A percentile compares a stretch with the other conserved stretches of the same genome.
phyloP scores from a whole-genome alignment of 2,888 invertebrate genomes.

The Dastarcus helophoroides region DNA sequence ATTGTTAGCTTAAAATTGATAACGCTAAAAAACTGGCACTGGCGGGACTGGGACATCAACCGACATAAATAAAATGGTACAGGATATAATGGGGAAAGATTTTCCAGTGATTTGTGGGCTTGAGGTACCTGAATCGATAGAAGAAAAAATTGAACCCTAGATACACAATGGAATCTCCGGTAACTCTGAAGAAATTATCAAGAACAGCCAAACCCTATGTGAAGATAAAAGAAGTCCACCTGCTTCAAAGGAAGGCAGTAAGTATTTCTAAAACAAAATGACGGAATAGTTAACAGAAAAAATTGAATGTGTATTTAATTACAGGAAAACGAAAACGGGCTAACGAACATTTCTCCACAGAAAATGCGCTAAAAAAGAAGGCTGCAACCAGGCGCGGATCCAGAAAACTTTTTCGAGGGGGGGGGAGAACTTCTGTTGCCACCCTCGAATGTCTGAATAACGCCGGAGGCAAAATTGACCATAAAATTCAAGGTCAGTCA shows the following conservation, averaged over 20 bases:
- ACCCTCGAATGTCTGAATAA: no score
- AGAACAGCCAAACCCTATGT: not conserved
- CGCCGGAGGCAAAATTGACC: no score
- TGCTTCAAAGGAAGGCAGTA: slow-evolving; percentile 8
- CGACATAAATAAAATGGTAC: slow-evolving; percentile 10
- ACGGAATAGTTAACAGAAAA: not conserved
- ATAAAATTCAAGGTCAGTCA: no score
- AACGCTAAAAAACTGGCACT: slow-evolving; percentile 11
- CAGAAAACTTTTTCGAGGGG: no score
- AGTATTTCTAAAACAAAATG: slow-evolving; percentile 2
- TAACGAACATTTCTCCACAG: slow-evolving; percentile 3
- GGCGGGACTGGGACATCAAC: slow-evolving; percentile 10
- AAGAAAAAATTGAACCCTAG: slow-evolving; percentile 7
- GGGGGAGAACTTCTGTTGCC: no score
- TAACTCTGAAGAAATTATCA: slow-evolving; percentile 6
- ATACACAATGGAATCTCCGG: slow-evolving; percentile 4
- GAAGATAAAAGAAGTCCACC: slow-evolving; percentile 4
- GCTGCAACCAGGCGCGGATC: no score
- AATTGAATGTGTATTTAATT: not conserved
- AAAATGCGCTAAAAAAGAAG: slow-evolving; percentile 8
- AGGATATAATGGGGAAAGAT: slow-evolving; percentile 10
- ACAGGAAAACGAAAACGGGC: slow-evolving; percentile 7
- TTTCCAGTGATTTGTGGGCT: slow-evolving; percentile 11
- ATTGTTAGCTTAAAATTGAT: slow-evolving; percentile 10
- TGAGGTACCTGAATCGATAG: slow-evolving; percentile 11